These are phyloP conservation scores for Nebria brevicollis DNA, from an alignment of 2,888 invertebrate genomes.

Conservation along the genomic window DNA sequence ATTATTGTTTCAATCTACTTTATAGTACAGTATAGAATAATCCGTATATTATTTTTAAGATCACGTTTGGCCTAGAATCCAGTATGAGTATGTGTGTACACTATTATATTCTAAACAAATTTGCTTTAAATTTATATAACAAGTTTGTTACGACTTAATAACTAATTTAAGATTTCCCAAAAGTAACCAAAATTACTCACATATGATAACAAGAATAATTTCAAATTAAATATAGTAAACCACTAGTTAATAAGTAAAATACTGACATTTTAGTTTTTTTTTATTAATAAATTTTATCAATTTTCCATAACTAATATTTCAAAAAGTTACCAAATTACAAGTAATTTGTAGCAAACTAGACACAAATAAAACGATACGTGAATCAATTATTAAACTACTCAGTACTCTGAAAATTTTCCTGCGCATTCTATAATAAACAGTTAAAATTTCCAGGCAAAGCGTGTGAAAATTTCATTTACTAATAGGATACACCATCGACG, in stretches of 20 bases:
- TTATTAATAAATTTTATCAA: too few relatives aligned
- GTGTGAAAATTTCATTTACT: background rate
- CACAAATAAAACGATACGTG: background rate
- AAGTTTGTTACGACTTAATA: background rate
- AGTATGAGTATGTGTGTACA: background rate
- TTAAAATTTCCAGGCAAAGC: background rate
- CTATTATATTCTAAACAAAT: background rate
- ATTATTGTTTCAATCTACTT: background rate
- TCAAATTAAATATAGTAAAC: too few relatives aligned
- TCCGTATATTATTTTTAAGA: background rate
- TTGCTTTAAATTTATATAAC: background rate
- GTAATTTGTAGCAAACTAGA: background rate
- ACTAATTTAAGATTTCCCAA: background rate
- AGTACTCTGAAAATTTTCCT: background rate
- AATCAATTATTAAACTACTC: background rate
- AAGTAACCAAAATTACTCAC: background rate
- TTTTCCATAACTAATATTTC: too few relatives aligned
- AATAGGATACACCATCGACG: background rate
- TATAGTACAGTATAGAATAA: background rate
- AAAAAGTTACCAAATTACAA: too few relatives aligned
- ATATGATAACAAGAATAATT: too few relatives aligned
- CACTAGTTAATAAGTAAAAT: too few relatives aligned
- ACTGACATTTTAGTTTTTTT: too few relatives aligned
- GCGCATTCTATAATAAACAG: background rate
- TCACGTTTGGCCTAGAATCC: constrained; percentile 1